Percentiles rank a stretch among this genome's conserved stretches.
phyloP scores from a whole-genome alignment of 2,113 vertebrate genomes.

The Pipa parva region DNA sequence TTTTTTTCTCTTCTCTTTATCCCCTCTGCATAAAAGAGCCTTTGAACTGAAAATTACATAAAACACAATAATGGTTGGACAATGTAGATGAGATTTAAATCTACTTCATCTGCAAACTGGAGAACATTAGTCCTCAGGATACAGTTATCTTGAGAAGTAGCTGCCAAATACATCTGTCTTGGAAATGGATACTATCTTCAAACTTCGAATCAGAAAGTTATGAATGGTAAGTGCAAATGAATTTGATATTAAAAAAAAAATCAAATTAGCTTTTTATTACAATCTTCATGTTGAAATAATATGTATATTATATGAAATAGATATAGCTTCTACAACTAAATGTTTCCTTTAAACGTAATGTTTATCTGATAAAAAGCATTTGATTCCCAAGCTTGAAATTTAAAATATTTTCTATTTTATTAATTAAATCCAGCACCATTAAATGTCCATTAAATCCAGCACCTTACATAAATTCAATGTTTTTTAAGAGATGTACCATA shows the following conservation, averaged over 20 bases:
- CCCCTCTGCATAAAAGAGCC: slow-evolving; percentile 29
- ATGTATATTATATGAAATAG: too few relatives aligned
- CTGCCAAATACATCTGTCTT: slow-evolving; percentile 30
- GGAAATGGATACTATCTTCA: slow-evolving; percentile 15
- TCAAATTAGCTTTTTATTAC: too few relatives aligned
- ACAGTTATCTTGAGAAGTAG: slow-evolving; percentile 6
- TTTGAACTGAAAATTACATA: slow-evolving; percentile 43
- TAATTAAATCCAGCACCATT: too few relatives aligned
- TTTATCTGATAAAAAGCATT: too few relatives aligned
- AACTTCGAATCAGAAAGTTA: background rate
- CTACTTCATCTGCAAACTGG: background rate
- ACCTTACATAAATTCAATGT: too few relatives aligned
- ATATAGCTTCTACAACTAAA: too few relatives aligned
- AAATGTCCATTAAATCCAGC: too few relatives aligned
- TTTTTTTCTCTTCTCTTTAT: slow-evolving; percentile 19
- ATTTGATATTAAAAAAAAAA: background rate
- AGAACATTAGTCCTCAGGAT: slow-evolving; percentile 28
- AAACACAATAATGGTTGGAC: slow-evolving; percentile 31
- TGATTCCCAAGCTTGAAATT: too few relatives aligned
- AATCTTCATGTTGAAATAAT: too few relatives aligned
- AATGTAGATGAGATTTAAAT: slow-evolving; percentile 38
- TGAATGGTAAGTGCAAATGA: background rate
- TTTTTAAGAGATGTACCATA: too few relatives aligned
- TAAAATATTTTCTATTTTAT: too few relatives aligned
- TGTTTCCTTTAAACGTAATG: too few relatives aligned